Evolutionary conservation across 2,797 vertebrate species (phyloP).

Genomic region (Leptatherina wallacei): DNA sequence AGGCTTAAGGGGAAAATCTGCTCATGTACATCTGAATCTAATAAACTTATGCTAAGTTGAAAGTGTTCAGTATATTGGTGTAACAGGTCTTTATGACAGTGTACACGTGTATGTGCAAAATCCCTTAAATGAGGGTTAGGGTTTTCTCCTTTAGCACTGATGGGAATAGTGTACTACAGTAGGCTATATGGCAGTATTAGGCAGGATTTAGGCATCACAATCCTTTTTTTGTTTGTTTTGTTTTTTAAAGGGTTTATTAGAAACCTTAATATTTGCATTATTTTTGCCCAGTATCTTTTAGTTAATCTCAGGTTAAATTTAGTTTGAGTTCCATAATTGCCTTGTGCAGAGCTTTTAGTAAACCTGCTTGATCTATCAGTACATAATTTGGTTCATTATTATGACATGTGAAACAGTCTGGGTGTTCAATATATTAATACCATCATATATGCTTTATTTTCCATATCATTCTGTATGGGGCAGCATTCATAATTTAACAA

Average conservation of each 20-base stretch:
- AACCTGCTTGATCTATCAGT: background rate
- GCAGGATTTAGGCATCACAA: too few species aligned
- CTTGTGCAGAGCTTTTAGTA: background rate
- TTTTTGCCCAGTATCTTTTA: background rate
- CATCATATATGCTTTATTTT: too few species aligned
- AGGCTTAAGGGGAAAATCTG: constrained; percentile 50
- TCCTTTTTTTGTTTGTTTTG: too few species aligned
- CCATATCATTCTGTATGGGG: too few species aligned
- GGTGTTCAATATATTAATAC: too few species aligned
- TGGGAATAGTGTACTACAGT: background rate
- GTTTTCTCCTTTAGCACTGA: background rate
- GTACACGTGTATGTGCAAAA: background rate
- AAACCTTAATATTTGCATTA: background rate
- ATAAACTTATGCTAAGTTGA: constrained; percentile 25
- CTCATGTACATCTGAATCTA: constrained; percentile 29
- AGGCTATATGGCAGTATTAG: too few species aligned
- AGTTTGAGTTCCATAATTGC: background rate
- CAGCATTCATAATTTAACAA: too few species aligned
- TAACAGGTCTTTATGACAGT: background rate
- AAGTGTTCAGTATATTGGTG: constrained; percentile 14
- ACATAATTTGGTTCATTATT: background rate
- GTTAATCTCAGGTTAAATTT: background rate
- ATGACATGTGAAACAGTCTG: background rate
- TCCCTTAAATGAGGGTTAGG: background rate
- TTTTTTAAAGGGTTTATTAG: background rate